Conservation (phyloP, 92 coral and sea anemone species). For the Parazoanthus darwini region DNA sequence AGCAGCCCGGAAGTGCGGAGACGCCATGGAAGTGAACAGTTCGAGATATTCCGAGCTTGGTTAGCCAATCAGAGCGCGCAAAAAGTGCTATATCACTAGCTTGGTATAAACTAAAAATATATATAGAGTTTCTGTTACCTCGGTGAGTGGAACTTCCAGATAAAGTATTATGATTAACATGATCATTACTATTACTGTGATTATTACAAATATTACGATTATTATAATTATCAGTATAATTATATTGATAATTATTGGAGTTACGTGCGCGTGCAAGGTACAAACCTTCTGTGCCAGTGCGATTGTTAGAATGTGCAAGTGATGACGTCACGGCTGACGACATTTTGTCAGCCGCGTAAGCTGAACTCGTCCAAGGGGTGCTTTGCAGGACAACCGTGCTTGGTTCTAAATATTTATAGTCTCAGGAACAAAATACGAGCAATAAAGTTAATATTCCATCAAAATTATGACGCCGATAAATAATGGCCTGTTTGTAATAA, state of each 20-base stretch:
- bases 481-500: background rate
- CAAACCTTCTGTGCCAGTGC: constrained; percentile 20
- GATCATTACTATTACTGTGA: too few species aligned
- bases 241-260: too few species aligned
- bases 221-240: background rate
- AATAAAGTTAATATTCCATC: background rate
- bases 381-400: background rate
- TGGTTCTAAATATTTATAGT: background rate
- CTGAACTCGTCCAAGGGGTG: background rate
- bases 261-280: background rate
- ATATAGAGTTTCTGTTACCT: too few species aligned
- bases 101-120: too few species aligned
- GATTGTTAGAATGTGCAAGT: background rate
- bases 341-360: background rate
- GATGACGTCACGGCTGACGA: constrained; percentile 15
- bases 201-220: too few species aligned
- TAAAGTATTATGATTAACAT: too few species aligned
- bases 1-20: too few species aligned
- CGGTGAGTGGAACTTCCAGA: too few species aligned
- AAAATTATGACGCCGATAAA: background rate
- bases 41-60: too few species aligned
- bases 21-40: too few species aligned
- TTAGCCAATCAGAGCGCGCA: too few species aligned
- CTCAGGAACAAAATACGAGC: background rate
- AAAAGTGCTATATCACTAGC: too few species aligned